These are phyloP conservation scores for Menidia menidia DNA, from an alignment of 2,797 vertebrate species.

Conservation along the genomic window DNA sequence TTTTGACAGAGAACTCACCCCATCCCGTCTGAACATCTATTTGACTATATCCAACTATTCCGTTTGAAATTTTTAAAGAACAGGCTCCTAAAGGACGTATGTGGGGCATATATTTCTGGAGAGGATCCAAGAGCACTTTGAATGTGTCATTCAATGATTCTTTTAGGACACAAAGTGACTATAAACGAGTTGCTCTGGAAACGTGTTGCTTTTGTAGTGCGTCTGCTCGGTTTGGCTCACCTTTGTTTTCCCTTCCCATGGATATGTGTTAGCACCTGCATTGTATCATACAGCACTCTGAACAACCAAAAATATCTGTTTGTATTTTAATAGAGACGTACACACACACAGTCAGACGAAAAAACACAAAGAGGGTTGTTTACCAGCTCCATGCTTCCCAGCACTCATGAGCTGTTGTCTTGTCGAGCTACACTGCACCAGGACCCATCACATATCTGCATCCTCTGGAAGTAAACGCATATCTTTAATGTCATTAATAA, in stretches of 20 bases:
- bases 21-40: background rate
- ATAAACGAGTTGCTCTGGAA: background rate
- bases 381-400: conserved; percentile 33
- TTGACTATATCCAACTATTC: background rate
- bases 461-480: conserved; percentile 39
- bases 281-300: background rate
- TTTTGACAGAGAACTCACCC: background rate
- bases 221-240: no score
- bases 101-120: background rate
- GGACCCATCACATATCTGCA: conserved; percentile 32
- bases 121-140: background rate
- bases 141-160: background rate
- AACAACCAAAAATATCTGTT: background rate
- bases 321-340: conserved; percentile 6
- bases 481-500: conserved; percentile 17
- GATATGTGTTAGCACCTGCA: background rate
- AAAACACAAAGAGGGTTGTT: conserved; percentile 23
- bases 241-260: background rate
- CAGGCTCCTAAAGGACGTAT: background rate
- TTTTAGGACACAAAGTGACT: background rate
- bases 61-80: background rate
- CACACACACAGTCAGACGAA: background rate
- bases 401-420: conserved; percentile 41
- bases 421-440: conserved; percentile 22
- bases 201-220: background rate